Evolutionary conservation across 2,797 vertebrate species (phyloP).

Genomic region (Muscicapa comitata): DNA sequence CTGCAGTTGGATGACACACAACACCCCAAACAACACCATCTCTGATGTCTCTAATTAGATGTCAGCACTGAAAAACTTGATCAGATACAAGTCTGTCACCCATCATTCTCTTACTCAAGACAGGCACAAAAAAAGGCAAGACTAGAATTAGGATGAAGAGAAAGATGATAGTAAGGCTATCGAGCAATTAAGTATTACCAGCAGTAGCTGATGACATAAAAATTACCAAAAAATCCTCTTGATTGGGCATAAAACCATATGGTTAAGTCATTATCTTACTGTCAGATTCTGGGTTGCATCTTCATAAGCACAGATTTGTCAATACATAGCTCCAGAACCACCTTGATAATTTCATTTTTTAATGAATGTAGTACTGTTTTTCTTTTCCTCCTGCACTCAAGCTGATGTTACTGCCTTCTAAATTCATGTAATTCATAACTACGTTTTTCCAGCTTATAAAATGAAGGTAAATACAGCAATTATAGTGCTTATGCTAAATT

Average conservation of each 20-base stretch:
- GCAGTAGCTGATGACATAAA: not conserved
- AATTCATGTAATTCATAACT: not conserved
- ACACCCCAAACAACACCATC: not conserved
- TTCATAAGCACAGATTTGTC: not conserved
- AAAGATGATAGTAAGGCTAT: not conserved
- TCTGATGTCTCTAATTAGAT: not conserved
- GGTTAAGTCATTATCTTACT: not conserved
- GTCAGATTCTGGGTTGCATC: not conserved
- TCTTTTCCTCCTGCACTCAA: not conserved
- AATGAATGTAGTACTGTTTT: not conserved
- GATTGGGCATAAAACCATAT: not conserved
- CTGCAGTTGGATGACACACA: not conserved
- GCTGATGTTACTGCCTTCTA: not conserved
- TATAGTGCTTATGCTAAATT: constrained; percentile 23
- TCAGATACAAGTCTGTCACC: not conserved
- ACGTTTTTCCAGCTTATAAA: constrained; percentile 3
- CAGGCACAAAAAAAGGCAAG: not conserved
- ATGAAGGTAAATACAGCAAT: constrained; percentile 27
- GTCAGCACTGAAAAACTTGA: not conserved
- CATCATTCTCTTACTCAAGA: not conserved
- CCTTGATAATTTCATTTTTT: not conserved
- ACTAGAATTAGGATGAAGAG: not conserved
- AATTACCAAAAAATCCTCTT: not conserved
- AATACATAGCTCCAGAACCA: not conserved
- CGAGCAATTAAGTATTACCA: not conserved